Conservation (phyloP, 2,888 invertebrate species). For the Amblyteles armatorius region DNA sequence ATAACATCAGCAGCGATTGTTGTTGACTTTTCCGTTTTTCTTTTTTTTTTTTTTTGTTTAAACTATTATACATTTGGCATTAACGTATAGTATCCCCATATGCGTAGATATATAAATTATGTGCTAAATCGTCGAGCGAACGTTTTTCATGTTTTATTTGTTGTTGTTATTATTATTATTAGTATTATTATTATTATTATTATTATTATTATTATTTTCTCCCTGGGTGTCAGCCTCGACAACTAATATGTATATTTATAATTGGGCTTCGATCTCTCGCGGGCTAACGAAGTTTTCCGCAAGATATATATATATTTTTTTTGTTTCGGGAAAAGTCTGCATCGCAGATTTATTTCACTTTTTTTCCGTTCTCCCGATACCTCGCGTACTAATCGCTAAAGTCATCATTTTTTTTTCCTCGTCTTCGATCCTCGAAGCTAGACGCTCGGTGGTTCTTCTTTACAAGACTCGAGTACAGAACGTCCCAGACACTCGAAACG, state of each 20-base stretch:
- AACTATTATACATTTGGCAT: slow-evolving; percentile 85
- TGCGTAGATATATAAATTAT: slow-evolving; percentile 82
- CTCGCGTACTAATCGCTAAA: slow-evolving; percentile 14
- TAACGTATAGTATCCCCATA: slow-evolving; percentile 83
- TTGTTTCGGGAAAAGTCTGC: slow-evolving; percentile 20
- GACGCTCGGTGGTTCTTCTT: slow-evolving; percentile 16
- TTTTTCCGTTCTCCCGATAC: slow-evolving; percentile 29
- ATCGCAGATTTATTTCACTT: slow-evolving; percentile 26
- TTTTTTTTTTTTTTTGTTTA: slow-evolving; percentile 66
- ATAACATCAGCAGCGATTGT: slow-evolving; percentile 34
- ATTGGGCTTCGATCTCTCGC: slow-evolving; percentile 53
- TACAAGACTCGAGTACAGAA: slow-evolving; percentile 16
- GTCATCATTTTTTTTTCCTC: slow-evolving; percentile 6
- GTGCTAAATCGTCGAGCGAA: slow-evolving; percentile 67
- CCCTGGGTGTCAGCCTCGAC: slow-evolving; percentile 33
- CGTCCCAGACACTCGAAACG: slow-evolving; percentile 19
- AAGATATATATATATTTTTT: slow-evolving; percentile 1
- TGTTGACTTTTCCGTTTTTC: slow-evolving; percentile 16
- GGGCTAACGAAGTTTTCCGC: slow-evolving; percentile 50
- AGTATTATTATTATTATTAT: background rate
- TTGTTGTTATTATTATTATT: slow-evolving; percentile 44
- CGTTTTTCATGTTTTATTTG: slow-evolving; percentile 39
- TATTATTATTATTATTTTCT: slow-evolving; percentile 18
- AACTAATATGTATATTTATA: slow-evolving; percentile 60
- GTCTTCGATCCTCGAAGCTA: slow-evolving; percentile 24